Conservation (phyloP, 2,797 vertebrate genomes). For the Danio jaintianensis region DNA sequence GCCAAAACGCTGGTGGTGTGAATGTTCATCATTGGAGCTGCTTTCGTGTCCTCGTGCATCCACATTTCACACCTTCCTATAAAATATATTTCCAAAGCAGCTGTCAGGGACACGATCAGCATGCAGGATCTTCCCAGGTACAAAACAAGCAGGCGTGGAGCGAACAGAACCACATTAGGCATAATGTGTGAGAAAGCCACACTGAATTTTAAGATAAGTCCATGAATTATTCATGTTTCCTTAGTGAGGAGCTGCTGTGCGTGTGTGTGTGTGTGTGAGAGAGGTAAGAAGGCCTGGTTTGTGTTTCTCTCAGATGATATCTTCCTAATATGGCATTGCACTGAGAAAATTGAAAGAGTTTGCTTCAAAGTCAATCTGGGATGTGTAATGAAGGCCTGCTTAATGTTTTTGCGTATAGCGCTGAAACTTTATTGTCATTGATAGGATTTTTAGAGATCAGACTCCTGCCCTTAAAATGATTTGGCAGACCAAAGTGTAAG, state of each 20-base stretch:
- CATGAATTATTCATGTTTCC: constrained; percentile 62
- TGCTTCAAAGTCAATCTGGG: constrained; percentile 6
- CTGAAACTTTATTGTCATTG: no score
- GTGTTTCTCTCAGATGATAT: constrained; percentile 17
- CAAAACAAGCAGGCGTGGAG: constrained; percentile 39
- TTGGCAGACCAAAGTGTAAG: no score
- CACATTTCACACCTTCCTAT: constrained; percentile 9
- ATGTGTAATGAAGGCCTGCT: constrained; percentile 14
- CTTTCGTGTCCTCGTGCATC: constrained; percentile 2
- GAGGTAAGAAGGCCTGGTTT: constrained; percentile 22
- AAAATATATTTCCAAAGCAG: constrained; percentile 44
- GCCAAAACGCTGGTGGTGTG: background rate
- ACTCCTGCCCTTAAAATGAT: no score
- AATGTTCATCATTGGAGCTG: constrained; percentile 7
- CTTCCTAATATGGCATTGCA: constrained; percentile 26
- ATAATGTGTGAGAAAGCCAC: constrained; percentile 54
- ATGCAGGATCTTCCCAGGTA: constrained; percentile 40
- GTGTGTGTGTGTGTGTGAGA: background rate
- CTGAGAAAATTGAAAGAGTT: constrained; percentile 1
- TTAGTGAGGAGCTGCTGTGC: constrained; percentile 30
- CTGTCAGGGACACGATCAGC: constrained; percentile 36
- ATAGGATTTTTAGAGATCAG: no score
- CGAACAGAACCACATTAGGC: constrained; percentile 52
- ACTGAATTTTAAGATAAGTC: constrained; percentile 56
- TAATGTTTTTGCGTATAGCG: background rate